These are phyloP conservation scores for Zaprionus africanus DNA, from an alignment of 1,140 invertebrate genomes.

Conservation along the genomic window DNA sequence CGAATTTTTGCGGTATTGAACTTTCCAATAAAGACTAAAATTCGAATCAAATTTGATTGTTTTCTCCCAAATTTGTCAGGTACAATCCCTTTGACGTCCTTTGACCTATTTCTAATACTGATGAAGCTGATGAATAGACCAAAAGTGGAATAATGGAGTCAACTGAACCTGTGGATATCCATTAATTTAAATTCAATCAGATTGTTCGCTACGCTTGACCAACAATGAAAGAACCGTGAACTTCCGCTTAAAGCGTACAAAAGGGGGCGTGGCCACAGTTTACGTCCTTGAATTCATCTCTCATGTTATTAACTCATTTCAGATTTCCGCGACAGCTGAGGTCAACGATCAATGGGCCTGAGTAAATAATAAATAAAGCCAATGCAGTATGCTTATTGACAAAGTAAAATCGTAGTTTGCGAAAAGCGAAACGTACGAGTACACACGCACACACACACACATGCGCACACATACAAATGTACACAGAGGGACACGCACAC, in stretches of 20 bases:
- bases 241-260: background rate
- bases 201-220: background rate
- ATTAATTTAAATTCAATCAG: background rate
- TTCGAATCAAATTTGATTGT: background rate
- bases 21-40: too few species aligned
- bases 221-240: background rate
- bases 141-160: too few species aligned
- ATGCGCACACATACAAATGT: slow-evolving; percentile 18
- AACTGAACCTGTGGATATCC: background rate
- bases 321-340: background rate
- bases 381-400: slow-evolving; percentile 8
- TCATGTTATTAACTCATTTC: slow-evolving; percentile 2
- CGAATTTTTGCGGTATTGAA: too few species aligned
- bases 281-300: background rate
- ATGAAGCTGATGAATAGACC: too few species aligned
- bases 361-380: slow-evolving; percentile 8
- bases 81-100: background rate
- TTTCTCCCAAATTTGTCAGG: too few species aligned
- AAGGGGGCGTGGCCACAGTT: background rate
- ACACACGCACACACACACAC: slow-evolving; percentile 12
- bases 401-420: slow-evolving; percentile 9
- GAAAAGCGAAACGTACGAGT: slow-evolving; percentile 2
- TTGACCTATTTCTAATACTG: background rate
- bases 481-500: slow-evolving; percentile 35
- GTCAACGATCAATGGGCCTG: background rate